Evolutionary conservation across 2,797 vertebrate genomes (phyloP), one percentile per base, ranked within the genome.

Genomic region (Spinus olivaceus): DNA sequence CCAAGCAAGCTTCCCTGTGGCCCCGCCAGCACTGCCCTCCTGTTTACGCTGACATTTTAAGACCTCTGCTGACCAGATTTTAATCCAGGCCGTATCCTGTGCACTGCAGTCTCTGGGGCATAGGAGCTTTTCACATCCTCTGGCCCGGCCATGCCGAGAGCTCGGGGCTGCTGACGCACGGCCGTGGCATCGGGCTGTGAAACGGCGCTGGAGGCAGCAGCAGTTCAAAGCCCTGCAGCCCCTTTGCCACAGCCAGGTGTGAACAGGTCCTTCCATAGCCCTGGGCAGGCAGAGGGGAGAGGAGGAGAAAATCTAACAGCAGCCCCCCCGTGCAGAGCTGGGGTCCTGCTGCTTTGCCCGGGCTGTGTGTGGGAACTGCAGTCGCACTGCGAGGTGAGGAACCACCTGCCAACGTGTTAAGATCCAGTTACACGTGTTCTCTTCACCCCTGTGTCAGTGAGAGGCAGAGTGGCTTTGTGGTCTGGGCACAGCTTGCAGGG

Each of bases 61-160:
- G 92, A 94, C 92, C 86, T 95, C 74, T 91, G 90, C 81, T 96
- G 89, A 94, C 86, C 94, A 93, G 87, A 89, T 95, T 94, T 91
- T 46, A 91, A 94, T 95, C 88, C 96, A 30, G 30, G 27, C 76
- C 3, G 3, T 91, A 89, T 97, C 93, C 92, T 94, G 91, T 94
- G 84, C 94, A 87, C 88, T 8, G 69, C 74, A 44, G 88, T 93
- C 95, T 86, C 95, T 86, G 80, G 90, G 94, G 95, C 82, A 85
- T 81, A 54, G 24, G 39, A 70, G 78, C 84, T 71, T 80, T 95
- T 82, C 92, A 47, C 24, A 4, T 83, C 92, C 84, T 91, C 81
- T 65, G 0, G 5, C 70, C 78, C 10, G 53, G 88, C 92, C 18
- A 0, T 8, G 53, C 69, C 14, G 64, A 80, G 78, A 0, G 19